A percentile compares a stretch with the other conserved stretches of the same genome.
These are phyloP conservation scores for Molothrus ater DNA, from an alignment of 2,797 vertebrate species.

Conservation along the genomic window DNA sequence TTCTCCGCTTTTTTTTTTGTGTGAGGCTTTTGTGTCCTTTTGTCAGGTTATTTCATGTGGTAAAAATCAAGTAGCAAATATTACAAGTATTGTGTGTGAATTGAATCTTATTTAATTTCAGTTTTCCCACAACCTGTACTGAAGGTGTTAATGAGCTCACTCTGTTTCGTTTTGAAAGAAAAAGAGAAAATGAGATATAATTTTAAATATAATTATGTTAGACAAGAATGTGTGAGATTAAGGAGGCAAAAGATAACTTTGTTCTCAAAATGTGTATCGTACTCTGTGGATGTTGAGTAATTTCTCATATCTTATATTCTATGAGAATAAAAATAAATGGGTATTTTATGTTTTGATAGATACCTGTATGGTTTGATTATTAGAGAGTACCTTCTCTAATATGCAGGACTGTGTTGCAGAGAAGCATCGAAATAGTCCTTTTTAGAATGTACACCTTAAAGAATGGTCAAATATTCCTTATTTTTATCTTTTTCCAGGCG, in stretches of 20 bases:
- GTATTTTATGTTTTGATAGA: conserved; percentile 21
- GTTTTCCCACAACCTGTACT: not conserved
- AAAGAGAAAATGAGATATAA: not conserved
- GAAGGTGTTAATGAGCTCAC: conserved; percentile 3
- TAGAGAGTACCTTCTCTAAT: not conserved
- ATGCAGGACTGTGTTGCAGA: not conserved
- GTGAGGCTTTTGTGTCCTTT: not conserved
- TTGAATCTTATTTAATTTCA: not conserved
- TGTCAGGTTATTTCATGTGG: not conserved
- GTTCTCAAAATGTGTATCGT: conserved; percentile 27
- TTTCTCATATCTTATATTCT: conserved; percentile 37
- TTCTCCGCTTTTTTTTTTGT: not conserved
- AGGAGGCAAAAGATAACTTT: not conserved
- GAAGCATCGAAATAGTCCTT: not conserved
- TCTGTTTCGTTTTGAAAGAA: not conserved
- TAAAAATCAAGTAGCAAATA: not conserved
- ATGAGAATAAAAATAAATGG: conserved; percentile 37
- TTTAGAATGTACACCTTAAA: not conserved
- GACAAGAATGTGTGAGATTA: conserved; percentile 47
- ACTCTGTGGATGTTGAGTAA: conserved; percentile 15
- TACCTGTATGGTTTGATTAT: conserved; percentile 30
- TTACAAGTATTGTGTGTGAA: not conserved
- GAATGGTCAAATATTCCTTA: not conserved
- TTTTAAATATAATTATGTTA: conserved; percentile 40
- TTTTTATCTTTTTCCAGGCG: not conserved